These are phyloP conservation scores for Drosophila mercatorum DNA, from an alignment of 2,888 invertebrate species.

Conservation along the genomic window DNA sequence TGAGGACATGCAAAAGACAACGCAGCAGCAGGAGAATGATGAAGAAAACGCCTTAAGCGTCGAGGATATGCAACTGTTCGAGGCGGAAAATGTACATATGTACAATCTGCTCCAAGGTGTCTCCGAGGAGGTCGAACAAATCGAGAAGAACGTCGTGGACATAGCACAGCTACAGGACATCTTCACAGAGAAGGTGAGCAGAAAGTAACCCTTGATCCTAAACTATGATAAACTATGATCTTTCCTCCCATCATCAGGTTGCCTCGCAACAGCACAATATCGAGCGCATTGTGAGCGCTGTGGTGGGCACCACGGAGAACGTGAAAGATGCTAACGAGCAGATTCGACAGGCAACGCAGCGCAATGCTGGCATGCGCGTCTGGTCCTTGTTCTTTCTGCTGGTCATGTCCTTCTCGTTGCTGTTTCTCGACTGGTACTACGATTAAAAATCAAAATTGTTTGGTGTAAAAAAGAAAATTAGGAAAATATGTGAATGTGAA, in stretches of 20 bases:
- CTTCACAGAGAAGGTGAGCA: conserved; percentile 94
- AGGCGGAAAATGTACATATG: conserved; percentile 94
- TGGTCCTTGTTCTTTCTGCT: conserved; percentile 97
- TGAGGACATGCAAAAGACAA: conserved; percentile 82
- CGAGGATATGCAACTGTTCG: conserved; percentile 96
- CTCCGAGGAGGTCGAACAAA: conserved; percentile 95
- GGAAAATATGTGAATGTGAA: conserved; percentile 9
- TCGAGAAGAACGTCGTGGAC: conserved; percentile 96
- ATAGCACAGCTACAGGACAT: conserved; percentile 98
- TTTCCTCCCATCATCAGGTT: conserved; percentile 85
- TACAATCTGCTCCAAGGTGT: conserved; percentile 94
- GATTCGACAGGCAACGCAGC: conserved; percentile 97
- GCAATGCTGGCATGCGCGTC: conserved; percentile 97
- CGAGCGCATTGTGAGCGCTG: conserved; percentile 94
- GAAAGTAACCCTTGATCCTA: background rate
- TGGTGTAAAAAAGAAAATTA: conserved; percentile 17
- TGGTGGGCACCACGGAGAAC: conserved; percentile 97
- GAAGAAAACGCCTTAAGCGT: conserved; percentile 87
- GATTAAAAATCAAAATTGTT: conserved; percentile 85
- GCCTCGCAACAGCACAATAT: conserved; percentile 97
- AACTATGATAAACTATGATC: background rate
- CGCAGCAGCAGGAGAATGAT: conserved; percentile 76
- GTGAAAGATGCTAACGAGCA: conserved; percentile 98
- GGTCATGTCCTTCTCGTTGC: conserved; percentile 96
- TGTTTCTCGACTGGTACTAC: conserved; percentile 99